These are phyloP conservation scores for Hylaeus volcanicus DNA, from an alignment of 1,140 invertebrate species.

Conservation along the genomic window DNA sequence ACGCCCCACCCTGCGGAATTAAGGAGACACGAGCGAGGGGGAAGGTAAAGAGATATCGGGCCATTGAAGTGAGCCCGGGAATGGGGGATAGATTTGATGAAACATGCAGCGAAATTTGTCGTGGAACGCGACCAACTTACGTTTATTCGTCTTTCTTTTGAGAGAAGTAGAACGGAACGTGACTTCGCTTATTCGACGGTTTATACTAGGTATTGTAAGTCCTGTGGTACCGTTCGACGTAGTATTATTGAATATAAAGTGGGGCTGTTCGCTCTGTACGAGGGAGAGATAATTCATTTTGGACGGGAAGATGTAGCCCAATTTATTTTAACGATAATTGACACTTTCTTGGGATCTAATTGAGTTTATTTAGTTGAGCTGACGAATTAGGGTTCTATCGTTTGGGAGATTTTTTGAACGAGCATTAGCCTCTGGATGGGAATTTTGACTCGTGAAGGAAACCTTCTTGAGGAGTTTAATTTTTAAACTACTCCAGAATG, in stretches of 20 bases:
- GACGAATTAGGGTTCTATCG: no score
- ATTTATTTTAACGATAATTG: no score
- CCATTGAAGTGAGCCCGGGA: not conserved
- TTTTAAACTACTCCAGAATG: no score
- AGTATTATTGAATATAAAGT: not conserved
- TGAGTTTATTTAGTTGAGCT: no score
- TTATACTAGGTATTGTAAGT: not conserved
- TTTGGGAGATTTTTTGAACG: no score
- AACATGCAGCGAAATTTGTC: slow-evolving; percentile 28
- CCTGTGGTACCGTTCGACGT: not conserved
- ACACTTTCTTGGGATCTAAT: no score
- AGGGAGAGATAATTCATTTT: no score
- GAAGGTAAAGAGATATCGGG: not conserved
- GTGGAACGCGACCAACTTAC: slow-evolving; percentile 19
- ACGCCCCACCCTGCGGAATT: slow-evolving; percentile 48
- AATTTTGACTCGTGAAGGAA: no score
- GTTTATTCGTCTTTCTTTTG: slow-evolving; percentile 9
- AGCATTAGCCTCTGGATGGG: no score
- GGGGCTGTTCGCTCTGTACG: no score
- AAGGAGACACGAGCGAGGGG: slow-evolving; percentile 5
- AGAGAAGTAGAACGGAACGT: not conserved
- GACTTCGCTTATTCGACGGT: not conserved
- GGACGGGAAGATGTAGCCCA: no score
- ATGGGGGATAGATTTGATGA: slow-evolving; percentile 22
- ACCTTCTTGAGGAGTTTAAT: no score